Evolutionary conservation across 2,888 invertebrate species (phyloP).

Genomic region (Melanophora roralis): DNA sequence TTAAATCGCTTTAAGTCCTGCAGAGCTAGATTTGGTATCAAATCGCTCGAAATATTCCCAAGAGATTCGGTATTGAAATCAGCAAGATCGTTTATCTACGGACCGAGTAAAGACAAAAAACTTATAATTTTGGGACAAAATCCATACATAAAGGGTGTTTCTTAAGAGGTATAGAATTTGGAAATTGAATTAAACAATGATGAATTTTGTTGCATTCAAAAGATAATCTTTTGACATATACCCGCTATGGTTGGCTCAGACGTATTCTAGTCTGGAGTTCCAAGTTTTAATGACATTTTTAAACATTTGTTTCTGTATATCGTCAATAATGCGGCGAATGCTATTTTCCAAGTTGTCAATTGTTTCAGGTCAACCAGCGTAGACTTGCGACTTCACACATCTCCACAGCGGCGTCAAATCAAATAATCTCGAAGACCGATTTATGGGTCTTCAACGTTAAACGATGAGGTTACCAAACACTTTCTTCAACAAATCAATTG

Average conservation of each 20-base stretch:
- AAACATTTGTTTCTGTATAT: background rate
- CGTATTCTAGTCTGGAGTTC: background rate
- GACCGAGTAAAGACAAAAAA: too few species aligned
- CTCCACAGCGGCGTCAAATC: background rate
- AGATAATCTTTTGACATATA: too few species aligned
- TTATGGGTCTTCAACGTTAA: background rate
- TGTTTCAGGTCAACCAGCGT: background rate
- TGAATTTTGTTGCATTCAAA: too few species aligned
- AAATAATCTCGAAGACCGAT: background rate
- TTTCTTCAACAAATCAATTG: background rate
- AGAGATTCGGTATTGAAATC: too few species aligned
- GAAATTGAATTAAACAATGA: background rate
- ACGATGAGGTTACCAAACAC: background rate
- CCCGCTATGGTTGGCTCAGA: background rate
- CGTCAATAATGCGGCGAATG: background rate
- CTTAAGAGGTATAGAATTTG: background rate
- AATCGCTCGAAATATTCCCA: too few species aligned
- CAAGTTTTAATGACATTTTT: background rate
- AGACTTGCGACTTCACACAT: background rate
- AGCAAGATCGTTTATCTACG: too few species aligned
- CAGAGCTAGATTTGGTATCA: too few species aligned
- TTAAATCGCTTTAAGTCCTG: too few species aligned
- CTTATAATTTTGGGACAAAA: too few species aligned
- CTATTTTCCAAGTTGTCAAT: background rate
- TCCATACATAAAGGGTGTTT: background rate